A percentile compares a stretch with the other conserved stretches of the same genome.
Evolutionary conservation across 1,140 invertebrate species (phyloP).

Genomic region (Latrodectus geometricus): DNA sequence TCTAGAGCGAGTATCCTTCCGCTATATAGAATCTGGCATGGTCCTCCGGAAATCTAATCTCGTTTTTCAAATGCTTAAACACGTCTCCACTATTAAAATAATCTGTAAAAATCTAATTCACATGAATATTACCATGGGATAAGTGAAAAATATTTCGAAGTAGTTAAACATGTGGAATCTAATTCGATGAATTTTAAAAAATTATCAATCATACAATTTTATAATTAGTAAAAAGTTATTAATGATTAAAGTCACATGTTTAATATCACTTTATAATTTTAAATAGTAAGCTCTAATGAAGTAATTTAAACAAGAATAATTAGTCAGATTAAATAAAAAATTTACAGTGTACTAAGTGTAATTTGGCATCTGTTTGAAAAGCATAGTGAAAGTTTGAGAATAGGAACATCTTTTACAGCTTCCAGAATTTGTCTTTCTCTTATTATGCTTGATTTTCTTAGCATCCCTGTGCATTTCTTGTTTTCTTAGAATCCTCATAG

Average conservation of each 20-base stretch:
- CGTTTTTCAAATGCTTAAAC: slow-evolving; percentile 90
- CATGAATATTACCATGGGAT: no score
- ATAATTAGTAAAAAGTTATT: no score
- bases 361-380: slow-evolving; percentile 91
- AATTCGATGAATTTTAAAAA: no score
- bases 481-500: slow-evolving; percentile 95
- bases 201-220: no score
- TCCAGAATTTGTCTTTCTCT: slow-evolving; percentile 90
- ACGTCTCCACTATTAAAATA: slow-evolving; percentile 93
- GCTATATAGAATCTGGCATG: slow-evolving; percentile 90
- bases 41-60: slow-evolving; percentile 85
- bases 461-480: no score
- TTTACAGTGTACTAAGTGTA: slow-evolving; percentile 92
- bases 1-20: slow-evolving; percentile 90
- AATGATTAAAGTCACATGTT: no score
- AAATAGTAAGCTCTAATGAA: neutral
- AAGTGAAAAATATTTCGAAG: no score
- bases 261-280: neutral
- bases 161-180: no score
- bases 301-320: slow-evolving; percentile 17
- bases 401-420: slow-evolving; percentile 87
- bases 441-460: slow-evolving; percentile 91
- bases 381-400: slow-evolving; percentile 93
- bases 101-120: slow-evolving; percentile 73
- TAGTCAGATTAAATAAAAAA: slow-evolving; percentile 61